These are phyloP conservation scores for Myodes glareolus DNA, from an alignment of 2,113 vertebrate genomes.

Conservation along the genomic window DNA sequence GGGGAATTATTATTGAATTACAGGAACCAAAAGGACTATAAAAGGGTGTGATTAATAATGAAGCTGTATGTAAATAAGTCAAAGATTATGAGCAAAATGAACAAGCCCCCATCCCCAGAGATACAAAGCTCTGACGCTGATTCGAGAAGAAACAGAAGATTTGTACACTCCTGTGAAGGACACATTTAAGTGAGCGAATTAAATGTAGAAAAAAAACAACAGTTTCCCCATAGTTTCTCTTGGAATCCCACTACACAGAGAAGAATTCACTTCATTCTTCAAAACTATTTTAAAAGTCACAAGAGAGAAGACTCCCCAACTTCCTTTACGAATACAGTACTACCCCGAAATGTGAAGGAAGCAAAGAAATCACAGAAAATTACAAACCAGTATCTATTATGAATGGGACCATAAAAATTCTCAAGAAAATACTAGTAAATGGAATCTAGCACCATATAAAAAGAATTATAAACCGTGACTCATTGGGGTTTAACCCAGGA, in stretches of 20 bases:
- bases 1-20: background rate
- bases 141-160: constrained; percentile 4
- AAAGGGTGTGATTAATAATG: background rate
- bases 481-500: constrained; percentile 60
- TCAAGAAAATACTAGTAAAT: constrained; percentile 38
- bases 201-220: background rate
- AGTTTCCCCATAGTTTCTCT: background rate
- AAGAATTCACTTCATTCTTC: constrained; percentile 1
- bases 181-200: background rate
- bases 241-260: background rate
- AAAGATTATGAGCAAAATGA: background rate
- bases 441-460: constrained; percentile 56
- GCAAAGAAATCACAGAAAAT: constrained; percentile 14
- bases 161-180: background rate
- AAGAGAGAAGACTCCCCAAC: background rate
- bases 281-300: constrained; percentile 22
- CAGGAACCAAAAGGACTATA: background rate
- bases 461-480: constrained; percentile 65
- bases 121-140: background rate
- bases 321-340: background rate
- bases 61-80: background rate
- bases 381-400: background rate
- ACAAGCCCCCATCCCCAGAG: background rate
- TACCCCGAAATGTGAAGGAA: constrained; percentile 1
- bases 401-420: constrained; percentile 45